Percentiles rank a stretch among this genome's conserved stretches.
Conservation (phyloP, 2,113 vertebrate species). For the Phocoena sinus region DNA sequence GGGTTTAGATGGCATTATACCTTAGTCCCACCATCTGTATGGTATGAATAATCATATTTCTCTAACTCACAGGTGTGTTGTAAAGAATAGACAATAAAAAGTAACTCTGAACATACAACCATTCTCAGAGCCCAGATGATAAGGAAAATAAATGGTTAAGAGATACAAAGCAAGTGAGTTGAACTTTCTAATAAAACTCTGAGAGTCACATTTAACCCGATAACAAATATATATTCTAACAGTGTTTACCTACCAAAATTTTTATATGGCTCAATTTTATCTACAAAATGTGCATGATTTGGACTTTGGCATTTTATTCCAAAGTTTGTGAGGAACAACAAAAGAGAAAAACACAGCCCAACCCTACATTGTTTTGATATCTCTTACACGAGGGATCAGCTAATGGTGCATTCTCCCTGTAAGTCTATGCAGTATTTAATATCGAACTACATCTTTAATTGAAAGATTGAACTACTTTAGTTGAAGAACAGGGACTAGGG, state of each 20-base stretch:
- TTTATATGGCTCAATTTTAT: background rate
- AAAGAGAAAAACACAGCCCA: background rate
- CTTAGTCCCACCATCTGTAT: conserved; percentile 67
- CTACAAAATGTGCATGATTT: background rate
- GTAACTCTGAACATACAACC: conserved; percentile 35
- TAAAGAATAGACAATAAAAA: conserved; percentile 64
- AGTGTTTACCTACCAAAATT: background rate
- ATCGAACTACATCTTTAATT: background rate
- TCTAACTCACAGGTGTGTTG: conserved; percentile 65
- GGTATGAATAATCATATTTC: conserved; percentile 66
- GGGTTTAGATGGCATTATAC: conserved; percentile 60
- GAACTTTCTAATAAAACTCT: background rate
- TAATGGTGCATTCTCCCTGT: background rate
- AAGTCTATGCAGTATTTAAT: background rate
- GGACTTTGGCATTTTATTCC: background rate
- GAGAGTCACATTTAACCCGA: background rate
- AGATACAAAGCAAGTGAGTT: background rate
- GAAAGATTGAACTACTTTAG: background rate
- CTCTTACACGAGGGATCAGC: background rate
- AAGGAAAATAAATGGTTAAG: conserved; percentile 53
- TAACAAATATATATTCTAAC: background rate
- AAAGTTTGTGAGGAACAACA: background rate
- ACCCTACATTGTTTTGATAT: fast-evolving
- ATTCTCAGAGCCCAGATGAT: background rate
- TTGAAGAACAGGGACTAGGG: background rate